These are phyloP conservation scores for Phalangium opilio DNA, from an alignment of 2,888 invertebrate genomes.

Conservation along the genomic window DNA sequence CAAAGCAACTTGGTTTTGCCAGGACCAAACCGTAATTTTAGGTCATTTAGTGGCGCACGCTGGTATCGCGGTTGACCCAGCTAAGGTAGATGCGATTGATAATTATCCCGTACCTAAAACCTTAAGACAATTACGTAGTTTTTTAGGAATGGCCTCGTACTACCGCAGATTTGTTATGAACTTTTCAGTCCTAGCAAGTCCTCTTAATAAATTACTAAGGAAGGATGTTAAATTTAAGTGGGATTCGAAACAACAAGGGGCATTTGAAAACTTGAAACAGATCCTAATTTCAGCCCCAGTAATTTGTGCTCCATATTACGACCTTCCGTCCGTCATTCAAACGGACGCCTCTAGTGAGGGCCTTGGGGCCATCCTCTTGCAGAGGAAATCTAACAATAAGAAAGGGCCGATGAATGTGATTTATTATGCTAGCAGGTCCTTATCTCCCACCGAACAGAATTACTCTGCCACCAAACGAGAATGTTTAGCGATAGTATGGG, in stretches of 20 bases:
- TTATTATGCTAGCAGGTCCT: conserved; percentile 21
- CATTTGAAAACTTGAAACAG: background rate
- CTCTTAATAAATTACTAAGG: background rate
- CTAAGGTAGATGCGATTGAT: background rate
- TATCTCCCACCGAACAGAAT: no score
- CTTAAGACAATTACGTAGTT: background rate
- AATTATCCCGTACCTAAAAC: background rate
- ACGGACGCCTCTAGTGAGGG: conserved; percentile 21
- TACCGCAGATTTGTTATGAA: background rate
- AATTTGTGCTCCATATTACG: background rate
- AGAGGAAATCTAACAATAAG: conserved; percentile 16
- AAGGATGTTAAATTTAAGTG: background rate
- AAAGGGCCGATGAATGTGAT: conserved; percentile 11
- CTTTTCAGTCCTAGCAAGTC: background rate
- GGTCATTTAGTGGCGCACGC: no score
- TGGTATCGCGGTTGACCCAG: no score
- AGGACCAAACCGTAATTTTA: no score
- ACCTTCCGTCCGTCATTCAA: conserved; percentile 5
- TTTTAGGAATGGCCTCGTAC: background rate
- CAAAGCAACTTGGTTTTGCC: no score
- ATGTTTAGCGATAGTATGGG: conserved; percentile 27
- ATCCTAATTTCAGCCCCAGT: background rate
- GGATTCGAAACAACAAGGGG: background rate
- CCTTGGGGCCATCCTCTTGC: conserved; percentile 22
- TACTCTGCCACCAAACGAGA: conserved; percentile 33